phyloP scores from a whole-genome alignment of 2,888 invertebrate species.

The Palloptera scutellata region DNA sequence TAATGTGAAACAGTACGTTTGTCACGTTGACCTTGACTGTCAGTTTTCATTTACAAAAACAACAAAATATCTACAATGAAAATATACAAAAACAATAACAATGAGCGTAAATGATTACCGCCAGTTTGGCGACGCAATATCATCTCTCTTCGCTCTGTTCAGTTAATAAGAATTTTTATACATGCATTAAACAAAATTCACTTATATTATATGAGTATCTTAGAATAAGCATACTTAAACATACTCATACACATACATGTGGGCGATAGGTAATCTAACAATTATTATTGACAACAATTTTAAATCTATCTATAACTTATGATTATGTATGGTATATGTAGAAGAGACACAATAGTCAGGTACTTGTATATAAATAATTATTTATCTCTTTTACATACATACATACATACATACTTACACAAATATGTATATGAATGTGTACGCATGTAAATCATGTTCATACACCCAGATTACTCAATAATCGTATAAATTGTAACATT shows the following conservation, averaged over 20 bases:
- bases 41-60: slow-evolving; percentile 44
- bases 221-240: neutral
- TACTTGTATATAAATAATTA: neutral
- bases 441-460: too few species aligned
- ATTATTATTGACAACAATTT: neutral
- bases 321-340: too few species aligned
- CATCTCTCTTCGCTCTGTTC: too few species aligned
- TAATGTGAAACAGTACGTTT: neutral
- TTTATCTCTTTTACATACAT: neutral
- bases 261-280: too few species aligned
- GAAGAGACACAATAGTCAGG: too few species aligned
- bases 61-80: neutral
- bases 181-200: neutral
- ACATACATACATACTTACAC: neutral
- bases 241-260: neutral
- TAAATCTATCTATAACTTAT: too few species aligned
- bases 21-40: slow-evolving; percentile 47
- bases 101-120: neutral
- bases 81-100: neutral
- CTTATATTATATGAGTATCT: neutral
- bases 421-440: neutral
- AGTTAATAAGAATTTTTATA: too few species aligned
- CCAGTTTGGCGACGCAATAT: neutral
- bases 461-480: too few species aligned
- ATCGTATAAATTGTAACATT: too few species aligned